phyloP scores from a whole-genome alignment of 2,888 invertebrate species.

The Chaitophorus viminalis region DNA sequence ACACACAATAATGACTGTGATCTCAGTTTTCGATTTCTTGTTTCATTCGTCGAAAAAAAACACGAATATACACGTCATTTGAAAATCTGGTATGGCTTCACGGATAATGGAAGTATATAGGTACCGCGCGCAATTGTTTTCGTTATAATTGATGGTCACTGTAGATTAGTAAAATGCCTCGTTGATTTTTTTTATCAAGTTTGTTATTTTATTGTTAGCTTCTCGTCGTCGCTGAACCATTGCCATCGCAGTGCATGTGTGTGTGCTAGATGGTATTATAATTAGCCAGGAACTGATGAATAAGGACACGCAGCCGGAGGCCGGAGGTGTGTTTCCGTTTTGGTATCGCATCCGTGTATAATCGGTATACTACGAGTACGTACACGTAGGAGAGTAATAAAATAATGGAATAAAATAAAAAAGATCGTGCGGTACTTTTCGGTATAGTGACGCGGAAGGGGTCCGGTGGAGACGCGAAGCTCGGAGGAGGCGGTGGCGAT shows the following conservation, averaged over 20 bases:
- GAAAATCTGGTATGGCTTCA: not conserved
- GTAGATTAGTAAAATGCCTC: conserved; percentile 42
- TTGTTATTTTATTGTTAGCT: conserved; percentile 51
- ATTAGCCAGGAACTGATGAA: conserved; percentile 61
- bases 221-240: conserved; percentile 50
- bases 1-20: not conserved
- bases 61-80: not conserved
- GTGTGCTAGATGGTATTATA: conserved; percentile 59
- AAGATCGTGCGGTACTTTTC: conserved; percentile 54
- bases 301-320: conserved; percentile 54
- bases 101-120: conserved; percentile 28
- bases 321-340: conserved; percentile 62
- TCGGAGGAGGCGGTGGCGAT: conserved; percentile 40
- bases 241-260: conserved; percentile 7
- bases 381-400: conserved; percentile 36
- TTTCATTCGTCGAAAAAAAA: not conserved
- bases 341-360: conserved; percentile 59
- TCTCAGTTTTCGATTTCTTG: conserved; percentile 36
- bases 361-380: conserved; percentile 46
- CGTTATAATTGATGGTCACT: conserved; percentile 48
- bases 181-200: conserved; percentile 46
- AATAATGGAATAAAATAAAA: conserved; percentile 19
- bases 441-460: conserved; percentile 20
- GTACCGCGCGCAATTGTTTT: conserved; percentile 18
- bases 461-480: conserved; percentile 55